phyloP scores from a whole-genome alignment of 2,797 vertebrate genomes.

The Hipposideros larvatus region DNA sequence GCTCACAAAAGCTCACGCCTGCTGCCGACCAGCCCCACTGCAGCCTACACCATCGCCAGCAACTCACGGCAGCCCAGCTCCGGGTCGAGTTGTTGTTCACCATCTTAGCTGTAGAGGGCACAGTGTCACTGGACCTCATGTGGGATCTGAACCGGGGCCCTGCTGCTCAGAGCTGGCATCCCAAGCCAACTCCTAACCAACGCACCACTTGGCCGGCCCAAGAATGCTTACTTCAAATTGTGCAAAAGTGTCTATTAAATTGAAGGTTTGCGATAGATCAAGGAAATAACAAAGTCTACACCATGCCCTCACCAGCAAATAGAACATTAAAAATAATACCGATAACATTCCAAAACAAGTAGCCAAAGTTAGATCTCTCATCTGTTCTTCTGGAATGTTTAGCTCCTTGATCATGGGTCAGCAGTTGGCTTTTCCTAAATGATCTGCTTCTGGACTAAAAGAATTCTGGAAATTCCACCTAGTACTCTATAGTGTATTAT shows the following conservation, averaged over 20 bases:
- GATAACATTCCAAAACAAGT: background rate
- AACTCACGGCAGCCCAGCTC: no score
- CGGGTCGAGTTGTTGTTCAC: no score
- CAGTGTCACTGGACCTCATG: no score
- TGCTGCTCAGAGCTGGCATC: no score
- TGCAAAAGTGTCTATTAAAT: background rate
- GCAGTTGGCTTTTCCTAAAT: background rate
- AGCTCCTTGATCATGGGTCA: background rate
- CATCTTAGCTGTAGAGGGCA: no score
- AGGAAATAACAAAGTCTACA: background rate
- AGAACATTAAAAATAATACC: background rate
- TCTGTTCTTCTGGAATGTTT: background rate
- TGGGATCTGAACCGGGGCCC: no score
- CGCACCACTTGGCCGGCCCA: background rate
- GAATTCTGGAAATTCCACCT: background rate
- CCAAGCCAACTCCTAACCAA: no score
- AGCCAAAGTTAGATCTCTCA: background rate
- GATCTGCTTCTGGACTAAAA: background rate
- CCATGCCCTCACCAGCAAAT: background rate
- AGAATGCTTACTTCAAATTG: background rate
- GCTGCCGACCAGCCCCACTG: no score
- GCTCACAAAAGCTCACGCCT: no score
- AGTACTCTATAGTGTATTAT: background rate
- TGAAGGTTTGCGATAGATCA: background rate
- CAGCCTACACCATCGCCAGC: no score